Evolutionary conservation across 2,888 invertebrate species (phyloP), one percentile per base, ranked within the genome.

Genomic region (Parapristionchus giblindavisi): DNA sequence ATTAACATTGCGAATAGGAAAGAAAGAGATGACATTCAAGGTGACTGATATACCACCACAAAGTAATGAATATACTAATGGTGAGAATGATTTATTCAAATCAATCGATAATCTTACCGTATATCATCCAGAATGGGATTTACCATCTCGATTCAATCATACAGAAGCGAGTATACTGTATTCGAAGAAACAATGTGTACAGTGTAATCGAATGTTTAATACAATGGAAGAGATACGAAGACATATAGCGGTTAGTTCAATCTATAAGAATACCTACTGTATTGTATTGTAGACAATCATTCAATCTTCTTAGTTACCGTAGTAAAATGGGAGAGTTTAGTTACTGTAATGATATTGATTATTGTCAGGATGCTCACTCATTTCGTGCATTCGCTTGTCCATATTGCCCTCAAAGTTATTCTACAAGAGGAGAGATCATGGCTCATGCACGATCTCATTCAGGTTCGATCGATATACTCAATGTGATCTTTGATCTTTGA

Each of bases 11-110:
- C 70, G 72, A 71, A 82, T 82, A 34, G 82, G 80, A 3, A 75
- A 80, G 70, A 77, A 78, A 56, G 43, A 80, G 5, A 72, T 82
- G 21, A 77, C 73, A 34, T 82, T 82, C 75, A 82, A 82, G 75
- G 78, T 82, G 24, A 77, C 79, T 29, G 73, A 38, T 1, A 75
- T 78, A 11, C 77, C 77, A 21, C 77, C 76, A 8, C 77, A 77
- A 54, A 61, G 43, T 43, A 8, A 43, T 17, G 43, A 43, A 43
- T 14, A 17, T 43, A 43, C 43, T 8, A 43, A 43, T 8, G 11
- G 11, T 14, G 8, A 8, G 43, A 43, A 17, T 43, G 17, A 14
- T 43, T 43, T 17, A 43, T 14, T 43, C 11, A 43, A 43, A 43
- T 43, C 17, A 17, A 14, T 43, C 17, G 43, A 43, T n/a, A n/a